Evolutionary conservation across 1,140 invertebrate genomes (phyloP).

Genomic region (Bacillus rossius): DNA sequence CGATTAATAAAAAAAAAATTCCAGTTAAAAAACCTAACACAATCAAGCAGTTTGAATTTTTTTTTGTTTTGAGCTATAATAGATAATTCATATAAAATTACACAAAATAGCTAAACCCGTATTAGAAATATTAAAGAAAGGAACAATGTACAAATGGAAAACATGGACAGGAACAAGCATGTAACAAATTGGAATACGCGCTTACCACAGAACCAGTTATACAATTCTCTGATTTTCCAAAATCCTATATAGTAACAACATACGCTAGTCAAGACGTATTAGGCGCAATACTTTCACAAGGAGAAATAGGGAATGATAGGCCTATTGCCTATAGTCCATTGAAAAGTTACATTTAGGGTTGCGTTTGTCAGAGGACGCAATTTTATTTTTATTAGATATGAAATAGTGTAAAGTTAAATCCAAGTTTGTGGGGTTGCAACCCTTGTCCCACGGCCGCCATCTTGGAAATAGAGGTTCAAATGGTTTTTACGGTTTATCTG

Average conservation of each 20-base stretch:
- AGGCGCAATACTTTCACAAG: constrained; percentile 22
- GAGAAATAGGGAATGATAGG: background rate
- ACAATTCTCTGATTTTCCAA: constrained; percentile 21
- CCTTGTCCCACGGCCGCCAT: too few species aligned
- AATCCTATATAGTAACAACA: constrained; percentile 21
- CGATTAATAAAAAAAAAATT: constrained; percentile 27
- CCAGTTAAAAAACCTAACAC: constrained; percentile 27
- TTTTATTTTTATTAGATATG: too few species aligned
- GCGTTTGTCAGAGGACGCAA: too few species aligned
- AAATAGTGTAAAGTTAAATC: too few species aligned
- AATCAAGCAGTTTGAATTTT: constrained; percentile 30
- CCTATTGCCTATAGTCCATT: too few species aligned
- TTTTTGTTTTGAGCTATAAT: constrained; percentile 22
- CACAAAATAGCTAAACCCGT: constrained; percentile 19
- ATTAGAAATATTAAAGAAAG: constrained; percentile 19
- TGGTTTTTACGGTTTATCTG: too few species aligned
- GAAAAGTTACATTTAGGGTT: too few species aligned
- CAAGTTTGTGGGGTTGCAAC: too few species aligned
- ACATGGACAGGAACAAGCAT: constrained; percentile 13
- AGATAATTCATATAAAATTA: constrained; percentile 9
- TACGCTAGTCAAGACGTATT: constrained; percentile 21
- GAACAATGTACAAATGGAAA: constrained; percentile 16
- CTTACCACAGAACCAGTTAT: constrained; percentile 12
- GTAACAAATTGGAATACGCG: constrained; percentile 14
- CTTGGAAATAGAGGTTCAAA: too few species aligned